These are phyloP conservation scores for Yasuhikotakia modesta DNA, from an alignment of 2,797 vertebrate genomes.

Conservation along the genomic window DNA sequence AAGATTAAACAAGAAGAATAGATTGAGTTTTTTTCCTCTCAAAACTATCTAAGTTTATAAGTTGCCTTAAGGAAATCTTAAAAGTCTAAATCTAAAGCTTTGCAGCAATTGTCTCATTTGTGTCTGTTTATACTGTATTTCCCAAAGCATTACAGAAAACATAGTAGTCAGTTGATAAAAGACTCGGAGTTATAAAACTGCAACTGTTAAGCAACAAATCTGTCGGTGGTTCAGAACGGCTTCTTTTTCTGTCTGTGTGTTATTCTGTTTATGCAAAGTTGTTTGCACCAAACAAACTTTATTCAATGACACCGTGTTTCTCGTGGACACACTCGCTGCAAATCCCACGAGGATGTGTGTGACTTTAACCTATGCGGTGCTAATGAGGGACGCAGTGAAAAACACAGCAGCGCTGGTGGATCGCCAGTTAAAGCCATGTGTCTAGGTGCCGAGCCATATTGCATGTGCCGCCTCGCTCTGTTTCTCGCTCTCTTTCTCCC, in stretches of 20 bases:
- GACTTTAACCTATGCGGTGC: constrained; percentile 49
- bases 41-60: neutral
- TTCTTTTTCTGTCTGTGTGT: constrained; percentile 18
- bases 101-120: neutral
- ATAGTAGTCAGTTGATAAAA: neutral
- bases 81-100: neutral
- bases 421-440: constrained; percentile 61
- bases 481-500: constrained; percentile 43
- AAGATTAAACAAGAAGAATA: too few species aligned
- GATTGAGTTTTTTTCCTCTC: too few species aligned
- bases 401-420: constrained; percentile 42
- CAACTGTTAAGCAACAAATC: neutral
- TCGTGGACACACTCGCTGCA: constrained; percentile 3
- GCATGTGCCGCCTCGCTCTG: constrained; percentile 40
- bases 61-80: neutral
- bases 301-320: constrained; percentile 35
- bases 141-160: neutral
- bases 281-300: constrained; percentile 44
- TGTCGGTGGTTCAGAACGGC: constrained; percentile 3
- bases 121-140: neutral
- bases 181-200: neutral
- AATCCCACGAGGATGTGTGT: constrained; percentile 19
- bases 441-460: constrained; percentile 54
- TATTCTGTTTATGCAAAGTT: constrained; percentile 35
- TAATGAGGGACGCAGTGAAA: constrained; percentile 46